Base-by-base conservation (phyloP, 2,888 invertebrate genomes). In the Xanthorhoe designata region DNA sequence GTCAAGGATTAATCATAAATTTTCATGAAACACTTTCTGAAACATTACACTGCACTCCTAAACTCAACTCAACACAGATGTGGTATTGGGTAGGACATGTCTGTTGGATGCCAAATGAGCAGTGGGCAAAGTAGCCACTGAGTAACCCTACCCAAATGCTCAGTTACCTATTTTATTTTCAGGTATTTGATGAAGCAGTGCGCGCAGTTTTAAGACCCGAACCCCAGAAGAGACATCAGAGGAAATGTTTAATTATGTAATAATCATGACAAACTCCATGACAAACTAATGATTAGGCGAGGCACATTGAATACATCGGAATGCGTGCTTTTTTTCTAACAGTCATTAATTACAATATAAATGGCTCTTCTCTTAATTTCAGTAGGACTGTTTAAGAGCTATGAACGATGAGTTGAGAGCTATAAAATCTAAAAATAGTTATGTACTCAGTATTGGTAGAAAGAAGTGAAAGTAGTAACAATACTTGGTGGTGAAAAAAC, bases 131-230 rank as follows among this genome's bases (percentile, higher is more conserved):
- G 24, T 24, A 24, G 4, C 24, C 24, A 24, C 24, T 24, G 2
- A 24, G 24, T 24, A 24, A n/a, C n/a, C n/a, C n/a, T n/a, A n/a
- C n/a, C n/a, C 10, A 13, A 42, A 42, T 47, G 2, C 2, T 13
- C 7, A 47, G 7, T 17, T 7, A 17, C 17, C 0, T 8, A 47
- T 17, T n/a, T 56, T 61, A n/a, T 35, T 68, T 70, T 7, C 92
- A 98, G 97, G 99, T 99, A 66, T 99, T 99, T 94, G 99, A 99
- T 85, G 99, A 99, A 94, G 99, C 99, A 35, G 99, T 99, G 45
- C 95, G 99, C 78, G 98, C 99, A 66, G 99, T 99, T 74, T 94
- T 99, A 83, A 96, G 98, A 94, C 99, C 99, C 60, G 98, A 99
- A 91, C 99, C 99, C 67, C 97, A 97, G 84, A 98, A 98, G 92